These are phyloP conservation scores for Meteorus colon DNA, from an alignment of 2,888 invertebrate species.

Conservation along the genomic window DNA sequence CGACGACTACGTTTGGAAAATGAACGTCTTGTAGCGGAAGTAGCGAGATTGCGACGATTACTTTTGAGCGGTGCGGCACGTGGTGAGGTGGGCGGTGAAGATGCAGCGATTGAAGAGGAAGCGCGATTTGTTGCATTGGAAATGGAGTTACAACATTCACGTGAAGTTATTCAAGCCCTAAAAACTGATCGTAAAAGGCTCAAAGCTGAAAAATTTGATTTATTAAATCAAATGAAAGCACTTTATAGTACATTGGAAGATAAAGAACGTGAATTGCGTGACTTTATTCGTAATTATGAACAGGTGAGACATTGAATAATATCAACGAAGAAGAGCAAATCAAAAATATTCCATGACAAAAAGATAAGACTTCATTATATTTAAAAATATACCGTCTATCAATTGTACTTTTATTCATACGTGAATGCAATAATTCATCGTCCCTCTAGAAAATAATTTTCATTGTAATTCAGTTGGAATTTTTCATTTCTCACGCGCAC, in stretches of 20 bases:
- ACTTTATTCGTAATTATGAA: constrained; percentile 96
- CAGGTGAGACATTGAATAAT: constrained; percentile 78
- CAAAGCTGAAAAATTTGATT: constrained; percentile 94
- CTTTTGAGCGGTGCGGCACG: constrained; percentile 79
- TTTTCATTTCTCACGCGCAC: constrained; percentile 10
- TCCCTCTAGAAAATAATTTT: constrained; percentile 13
- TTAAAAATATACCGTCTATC: neutral
- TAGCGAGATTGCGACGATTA: constrained; percentile 80
- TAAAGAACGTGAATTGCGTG: constrained; percentile 93
- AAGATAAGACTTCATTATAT: neutral
- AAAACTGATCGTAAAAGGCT: constrained; percentile 92
- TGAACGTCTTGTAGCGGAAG: constrained; percentile 83
- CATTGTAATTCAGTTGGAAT: constrained; percentile 12
- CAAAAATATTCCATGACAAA: neutral
- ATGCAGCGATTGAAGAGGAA: constrained; percentile 74
- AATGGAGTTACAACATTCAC: constrained; percentile 84
- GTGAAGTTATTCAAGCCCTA: constrained; percentile 87
- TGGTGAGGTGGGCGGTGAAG: constrained; percentile 77
- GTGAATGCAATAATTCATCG: neutral
- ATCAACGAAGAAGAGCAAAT: neutral
- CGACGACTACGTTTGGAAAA: constrained; percentile 83
- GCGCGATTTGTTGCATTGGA: constrained; percentile 78
- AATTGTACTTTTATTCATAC: neutral
- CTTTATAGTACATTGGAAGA: constrained; percentile 94
- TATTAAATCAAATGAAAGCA: constrained; percentile 95